Percentiles rank a stretch among this genome's conserved stretches.
Conservation (phyloP, 2,888 invertebrate species). For the Heliconius cydno region DNA sequence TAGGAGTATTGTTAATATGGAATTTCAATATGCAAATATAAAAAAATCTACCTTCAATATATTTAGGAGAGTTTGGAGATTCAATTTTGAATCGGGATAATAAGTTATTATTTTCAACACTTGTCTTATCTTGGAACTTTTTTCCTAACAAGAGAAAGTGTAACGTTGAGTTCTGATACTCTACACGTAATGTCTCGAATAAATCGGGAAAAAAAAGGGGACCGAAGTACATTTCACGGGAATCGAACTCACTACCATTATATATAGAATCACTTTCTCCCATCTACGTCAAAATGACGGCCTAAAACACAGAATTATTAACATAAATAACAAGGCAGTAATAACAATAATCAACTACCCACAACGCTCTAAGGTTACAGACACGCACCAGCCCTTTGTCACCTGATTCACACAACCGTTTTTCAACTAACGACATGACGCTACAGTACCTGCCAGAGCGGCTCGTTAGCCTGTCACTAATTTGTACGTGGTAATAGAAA, state of each 20-base stretch:
- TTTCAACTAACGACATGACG: constrained; percentile 45
- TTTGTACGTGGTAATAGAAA: constrained; percentile 32
- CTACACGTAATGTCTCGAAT: too few species aligned
- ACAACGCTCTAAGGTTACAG: constrained; percentile 54
- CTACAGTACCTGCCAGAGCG: constrained; percentile 28
- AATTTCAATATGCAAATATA: not conserved
- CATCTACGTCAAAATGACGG: too few species aligned
- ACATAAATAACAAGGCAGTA: constrained; percentile 44
- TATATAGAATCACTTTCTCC: too few species aligned
- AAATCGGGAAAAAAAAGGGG: too few species aligned
- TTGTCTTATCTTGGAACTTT: too few species aligned
- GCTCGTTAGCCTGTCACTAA: constrained; percentile 47
- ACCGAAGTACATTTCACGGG: too few species aligned
- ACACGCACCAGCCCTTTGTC: constrained; percentile 53
- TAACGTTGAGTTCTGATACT: too few species aligned
- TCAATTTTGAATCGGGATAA: too few species aligned
- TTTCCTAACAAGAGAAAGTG: too few species aligned
- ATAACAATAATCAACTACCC: constrained; percentile 51
- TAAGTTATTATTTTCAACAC: too few species aligned
- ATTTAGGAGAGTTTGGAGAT: too few species aligned
- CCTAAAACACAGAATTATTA: constrained; percentile 9
- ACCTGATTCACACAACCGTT: constrained; percentile 51
- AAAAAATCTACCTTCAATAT: not conserved
- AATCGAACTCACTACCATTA: too few species aligned
- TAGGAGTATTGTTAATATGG: not conserved